phyloP scores from a whole-genome alignment of 2,113 vertebrate genomes.

The Tympanuchus pallidicinctus region DNA sequence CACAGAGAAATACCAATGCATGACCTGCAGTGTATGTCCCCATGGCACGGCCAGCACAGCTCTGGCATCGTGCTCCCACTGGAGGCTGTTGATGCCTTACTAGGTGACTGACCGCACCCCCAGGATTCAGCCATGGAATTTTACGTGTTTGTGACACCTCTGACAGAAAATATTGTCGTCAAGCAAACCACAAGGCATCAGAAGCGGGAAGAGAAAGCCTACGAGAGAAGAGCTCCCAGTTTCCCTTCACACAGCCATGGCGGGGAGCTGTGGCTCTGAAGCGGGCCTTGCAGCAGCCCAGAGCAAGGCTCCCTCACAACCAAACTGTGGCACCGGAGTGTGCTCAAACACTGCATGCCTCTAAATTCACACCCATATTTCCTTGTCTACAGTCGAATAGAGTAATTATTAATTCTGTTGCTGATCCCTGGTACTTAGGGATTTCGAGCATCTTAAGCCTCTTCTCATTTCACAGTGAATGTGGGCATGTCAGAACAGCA shows the following conservation, averaged over 20 bases:
- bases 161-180: background rate
- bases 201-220: background rate
- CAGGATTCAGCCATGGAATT: accelerated
- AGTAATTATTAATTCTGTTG: background rate
- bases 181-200: background rate
- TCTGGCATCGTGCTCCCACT: accelerated
- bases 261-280: background rate
- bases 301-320: background rate
- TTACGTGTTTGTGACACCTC: background rate
- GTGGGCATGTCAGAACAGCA: background rate
- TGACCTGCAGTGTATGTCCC: background rate
- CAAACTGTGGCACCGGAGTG: background rate
- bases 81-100: background rate
- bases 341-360: accelerated
- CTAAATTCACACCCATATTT: background rate
- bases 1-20: accelerated
- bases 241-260: accelerated
- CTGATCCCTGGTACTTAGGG: background rate
- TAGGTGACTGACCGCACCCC: accelerated
- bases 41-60: accelerated
- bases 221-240: background rate
- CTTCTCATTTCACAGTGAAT: background rate
- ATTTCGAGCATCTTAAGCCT: background rate
- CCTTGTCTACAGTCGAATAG: background rate
- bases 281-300: background rate